Percentiles rank a stretch among this genome's conserved stretches.
phyloP scores from a whole-genome alignment of 1,140 invertebrate species.

The Saccostrea echinata region DNA sequence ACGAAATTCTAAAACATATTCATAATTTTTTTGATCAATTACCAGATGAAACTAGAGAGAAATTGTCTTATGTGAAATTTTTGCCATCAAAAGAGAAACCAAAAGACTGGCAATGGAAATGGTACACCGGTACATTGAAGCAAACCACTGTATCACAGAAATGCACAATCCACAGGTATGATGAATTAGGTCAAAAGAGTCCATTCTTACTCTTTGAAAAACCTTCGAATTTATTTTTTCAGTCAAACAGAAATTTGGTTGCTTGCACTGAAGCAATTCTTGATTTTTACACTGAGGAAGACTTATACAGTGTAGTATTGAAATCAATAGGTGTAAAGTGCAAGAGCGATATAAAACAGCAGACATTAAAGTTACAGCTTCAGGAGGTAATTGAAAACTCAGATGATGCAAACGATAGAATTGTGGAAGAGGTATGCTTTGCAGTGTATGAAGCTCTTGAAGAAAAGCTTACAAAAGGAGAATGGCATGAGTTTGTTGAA shows the following conservation, averaged over 20 bases:
- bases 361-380: background rate
- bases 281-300: background rate
- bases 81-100: slow-evolving; percentile 57
- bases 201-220: background rate
- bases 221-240: background rate
- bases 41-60: background rate
- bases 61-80: slow-evolving; percentile 52
- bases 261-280: background rate
- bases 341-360: background rate
- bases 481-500: background rate
- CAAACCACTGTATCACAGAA: background rate
- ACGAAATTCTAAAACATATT: slow-evolving; percentile 52
- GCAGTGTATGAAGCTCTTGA: background rate
- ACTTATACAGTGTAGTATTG: background rate
- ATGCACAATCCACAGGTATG: slow-evolving; percentile 7
- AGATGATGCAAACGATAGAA: background rate
- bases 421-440: background rate
- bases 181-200: background rate
- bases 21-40: background rate
- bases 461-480: background rate
- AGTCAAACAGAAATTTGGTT: background rate
- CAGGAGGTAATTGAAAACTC: background rate
- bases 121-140: slow-evolving; percentile 12
- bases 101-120: slow-evolving; percentile 55
- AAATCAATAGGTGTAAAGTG: background rate